Percentiles rank a stretch among this genome's conserved stretches.
These are phyloP conservation scores for Cylloceria caligata DNA, from an alignment of 2,888 invertebrate genomes.

Conservation along the genomic window DNA sequence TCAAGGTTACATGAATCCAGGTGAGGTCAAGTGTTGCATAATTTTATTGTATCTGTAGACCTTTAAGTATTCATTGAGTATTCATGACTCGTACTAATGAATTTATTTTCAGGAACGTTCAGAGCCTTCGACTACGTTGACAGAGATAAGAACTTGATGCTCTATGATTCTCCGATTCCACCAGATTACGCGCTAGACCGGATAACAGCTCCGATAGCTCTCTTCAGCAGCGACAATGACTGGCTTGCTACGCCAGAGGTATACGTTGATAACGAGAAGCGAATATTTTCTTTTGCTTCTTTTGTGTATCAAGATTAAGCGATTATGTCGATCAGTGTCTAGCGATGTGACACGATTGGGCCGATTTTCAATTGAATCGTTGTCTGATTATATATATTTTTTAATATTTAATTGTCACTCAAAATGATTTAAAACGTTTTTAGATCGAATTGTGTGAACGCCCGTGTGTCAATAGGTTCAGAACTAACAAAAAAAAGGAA, in stretches of 20 bases:
- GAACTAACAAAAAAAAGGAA: too few species aligned
- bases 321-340: not conserved
- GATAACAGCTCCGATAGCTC: constrained; percentile 78
- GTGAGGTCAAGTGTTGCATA: constrained; percentile 67
- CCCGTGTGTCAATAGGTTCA: too few species aligned
- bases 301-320: not conserved
- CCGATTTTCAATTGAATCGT: not conserved
- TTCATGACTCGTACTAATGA: constrained; percentile 2
- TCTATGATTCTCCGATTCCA: constrained; percentile 77
- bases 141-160: constrained; percentile 74
- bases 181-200: constrained; percentile 79
- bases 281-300: not conserved
- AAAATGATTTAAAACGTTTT: not conserved
- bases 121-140: constrained; percentile 79
- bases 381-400: not conserved
- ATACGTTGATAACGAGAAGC: constrained; percentile 29
- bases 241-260: constrained; percentile 79
- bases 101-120: constrained; percentile 74
- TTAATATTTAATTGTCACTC: not conserved
- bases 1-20: constrained; percentile 80
- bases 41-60: not conserved
- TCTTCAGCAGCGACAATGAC: constrained; percentile 80
- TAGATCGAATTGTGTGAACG: not conserved
- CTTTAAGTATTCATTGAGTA: not conserved
- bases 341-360: not conserved